Evolutionary conservation across 2,797 vertebrate genomes (phyloP), one percentile per base, ranked within the genome.

Genomic region (Poecilia gillii): DNA sequence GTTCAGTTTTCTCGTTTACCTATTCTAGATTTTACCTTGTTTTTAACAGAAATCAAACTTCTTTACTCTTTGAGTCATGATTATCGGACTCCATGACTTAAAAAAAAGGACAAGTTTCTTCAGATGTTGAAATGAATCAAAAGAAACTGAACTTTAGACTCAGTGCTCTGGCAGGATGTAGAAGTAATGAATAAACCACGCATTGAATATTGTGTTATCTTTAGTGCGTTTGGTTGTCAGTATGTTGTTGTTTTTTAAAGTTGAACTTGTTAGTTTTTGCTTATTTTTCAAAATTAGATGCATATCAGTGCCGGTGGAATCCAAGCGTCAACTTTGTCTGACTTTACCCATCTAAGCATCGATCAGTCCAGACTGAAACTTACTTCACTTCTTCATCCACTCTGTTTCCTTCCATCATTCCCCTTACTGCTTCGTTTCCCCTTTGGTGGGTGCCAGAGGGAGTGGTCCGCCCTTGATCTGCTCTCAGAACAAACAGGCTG

Each of bases 401-500:
- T 79, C 72, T 72, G 72, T 77, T 88, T 83, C 76, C 55, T 79
- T 83, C 72, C 84, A 73, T 82, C 4, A 25, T 75, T 82, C 81
- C 64, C 62, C 45, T 51, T 43, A 62, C 53, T 5, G 20, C 4
- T 33, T 14, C 25, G 20, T 57, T 39, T 43, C 71, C 79, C 80
- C 75, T 78, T 77, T 76, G 81, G 86, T 87, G 87, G 87, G 81
- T 85, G 84, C 92, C 84, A 51, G 83, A 91, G 92, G 94, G 91
- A 93, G 91, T 90, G 87, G 82, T 86, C 88, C 53, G 82, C 86
- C 91, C 92, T 95, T 95, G 94, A 96, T 96, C 93, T 96, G 90
- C 92, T 93, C 92, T 94, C 90, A 86, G 92, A 95, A 95, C 95
- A 95, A 94, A 93, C 92, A 96, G 92, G 86, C 93, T 94, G 93